A percentile compares a stretch with the other conserved stretches of the same genome.
These are phyloP conservation scores for Nyleta sp. DNA, from an alignment of 2,888 invertebrate species.

Conservation along the genomic window DNA sequence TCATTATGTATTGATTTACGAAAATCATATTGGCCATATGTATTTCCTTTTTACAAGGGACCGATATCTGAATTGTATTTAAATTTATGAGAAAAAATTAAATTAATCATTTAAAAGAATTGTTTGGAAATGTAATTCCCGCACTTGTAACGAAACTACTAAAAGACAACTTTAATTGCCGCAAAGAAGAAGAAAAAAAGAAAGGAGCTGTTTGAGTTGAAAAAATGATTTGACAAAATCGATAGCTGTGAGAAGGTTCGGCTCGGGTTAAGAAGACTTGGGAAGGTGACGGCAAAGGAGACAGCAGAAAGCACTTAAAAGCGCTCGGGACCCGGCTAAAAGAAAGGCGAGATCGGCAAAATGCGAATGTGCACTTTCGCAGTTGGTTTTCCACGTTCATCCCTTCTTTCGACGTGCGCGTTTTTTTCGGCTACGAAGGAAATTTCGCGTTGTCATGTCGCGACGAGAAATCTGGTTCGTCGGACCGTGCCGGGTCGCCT, in stretches of 20 bases:
- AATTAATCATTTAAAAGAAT: too few relatives aligned
- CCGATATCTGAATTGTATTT: too few relatives aligned
- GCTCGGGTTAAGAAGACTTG: slow-evolving; percentile 37
- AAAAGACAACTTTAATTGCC: too few relatives aligned
- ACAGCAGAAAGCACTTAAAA: slow-evolving; percentile 65
- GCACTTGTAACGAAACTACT: too few relatives aligned
- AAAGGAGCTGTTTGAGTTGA: slow-evolving; percentile 4
- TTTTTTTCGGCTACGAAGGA: slow-evolving; percentile 22
- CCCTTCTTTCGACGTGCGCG: slow-evolving; percentile 7
- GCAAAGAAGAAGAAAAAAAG: not conserved
- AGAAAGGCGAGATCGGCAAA: slow-evolving; percentile 39
- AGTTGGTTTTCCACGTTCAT: slow-evolving; percentile 29
- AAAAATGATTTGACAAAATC: slow-evolving; percentile 41
- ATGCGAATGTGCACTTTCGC: slow-evolving; percentile 49
- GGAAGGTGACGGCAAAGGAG: slow-evolving; percentile 59
- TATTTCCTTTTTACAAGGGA: too few relatives aligned
- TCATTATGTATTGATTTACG: too few relatives aligned
- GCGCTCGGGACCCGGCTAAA: slow-evolving; percentile 32
- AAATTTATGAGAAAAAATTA: too few relatives aligned
- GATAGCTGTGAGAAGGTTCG: slow-evolving; percentile 16
- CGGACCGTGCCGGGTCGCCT: slow-evolving; percentile 37
- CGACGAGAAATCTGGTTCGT: slow-evolving; percentile 39
- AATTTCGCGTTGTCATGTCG: slow-evolving; percentile 55
- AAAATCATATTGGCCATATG: too few relatives aligned
- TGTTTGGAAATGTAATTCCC: too few relatives aligned